Percentiles rank a stretch among this genome's conserved stretches.
Conservation (phyloP, 2,113 vertebrate genomes). For the Dicerorhinus sumatrensis region DNA sequence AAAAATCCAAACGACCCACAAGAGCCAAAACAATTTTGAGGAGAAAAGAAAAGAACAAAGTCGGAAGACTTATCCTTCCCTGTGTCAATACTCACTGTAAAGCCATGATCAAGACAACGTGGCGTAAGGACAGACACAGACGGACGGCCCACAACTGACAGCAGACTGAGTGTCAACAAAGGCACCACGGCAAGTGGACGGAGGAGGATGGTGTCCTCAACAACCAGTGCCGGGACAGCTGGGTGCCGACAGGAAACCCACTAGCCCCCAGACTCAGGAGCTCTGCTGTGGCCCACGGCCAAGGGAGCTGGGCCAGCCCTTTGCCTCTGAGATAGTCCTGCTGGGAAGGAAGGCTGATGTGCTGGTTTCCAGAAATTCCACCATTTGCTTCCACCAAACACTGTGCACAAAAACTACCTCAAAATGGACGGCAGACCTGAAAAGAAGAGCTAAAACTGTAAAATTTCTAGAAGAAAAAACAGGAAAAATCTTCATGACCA, state of each 20-base stretch:
- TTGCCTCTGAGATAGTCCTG: not conserved
- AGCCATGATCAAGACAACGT: not conserved
- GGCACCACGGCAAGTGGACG: not conserved
- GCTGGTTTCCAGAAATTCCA: not conserved
- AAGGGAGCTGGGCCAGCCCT: too few species aligned
- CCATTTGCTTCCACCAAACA: not conserved
- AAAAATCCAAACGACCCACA: not conserved
- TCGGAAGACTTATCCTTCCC: not conserved
- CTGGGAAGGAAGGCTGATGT: not conserved
- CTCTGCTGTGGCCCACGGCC: not conserved
- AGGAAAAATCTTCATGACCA: not conserved
- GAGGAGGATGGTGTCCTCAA: not conserved
- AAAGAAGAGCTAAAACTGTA: not conserved
- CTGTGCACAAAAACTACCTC: not conserved
- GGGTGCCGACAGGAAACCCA: not conserved
- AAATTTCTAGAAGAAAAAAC: not conserved
- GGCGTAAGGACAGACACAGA: not conserved
- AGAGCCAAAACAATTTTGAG: not conserved
- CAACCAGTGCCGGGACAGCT: not conserved
- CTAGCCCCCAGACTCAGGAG: not conserved
- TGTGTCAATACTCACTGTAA: not conserved
- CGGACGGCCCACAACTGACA: accelerated
- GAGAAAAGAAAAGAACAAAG: not conserved
- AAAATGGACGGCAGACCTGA: not conserved
- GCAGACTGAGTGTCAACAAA: not conserved